A percentile compares a stretch with the other conserved stretches of the same genome.
phyloP scores from a whole-genome alignment of 2,113 vertebrate genomes.

The Sakesphorus luctuosus region DNA sequence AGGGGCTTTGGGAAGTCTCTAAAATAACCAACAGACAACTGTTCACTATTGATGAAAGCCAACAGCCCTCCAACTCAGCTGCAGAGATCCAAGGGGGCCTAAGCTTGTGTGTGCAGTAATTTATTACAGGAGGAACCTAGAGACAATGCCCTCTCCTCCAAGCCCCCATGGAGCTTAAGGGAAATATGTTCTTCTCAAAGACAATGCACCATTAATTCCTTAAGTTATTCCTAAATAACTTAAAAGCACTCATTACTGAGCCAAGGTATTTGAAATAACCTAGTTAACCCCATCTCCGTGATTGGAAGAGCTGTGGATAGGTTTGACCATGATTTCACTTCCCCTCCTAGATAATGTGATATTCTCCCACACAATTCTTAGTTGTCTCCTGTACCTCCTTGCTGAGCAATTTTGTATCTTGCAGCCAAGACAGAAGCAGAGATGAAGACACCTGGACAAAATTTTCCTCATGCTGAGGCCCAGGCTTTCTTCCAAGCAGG shows the following conservation, averaged over 20 bases:
- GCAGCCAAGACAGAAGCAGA: neutral
- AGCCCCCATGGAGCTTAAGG: neutral
- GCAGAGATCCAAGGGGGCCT: neutral
- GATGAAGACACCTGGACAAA: neutral
- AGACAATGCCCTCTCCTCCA: neutral
- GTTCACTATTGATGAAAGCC: neutral
- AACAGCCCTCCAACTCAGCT: neutral
- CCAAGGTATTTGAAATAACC: neutral
- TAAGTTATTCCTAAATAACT: neutral
- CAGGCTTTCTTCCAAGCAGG: neutral
- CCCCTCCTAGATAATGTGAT: neutral
- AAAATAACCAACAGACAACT: neutral
- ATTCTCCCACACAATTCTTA: neutral
- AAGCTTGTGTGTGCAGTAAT: neutral
- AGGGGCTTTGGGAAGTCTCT: neutral
- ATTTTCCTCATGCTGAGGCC: neutral
- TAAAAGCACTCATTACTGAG: neutral
- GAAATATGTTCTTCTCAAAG: neutral
- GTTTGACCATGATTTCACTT: neutral
- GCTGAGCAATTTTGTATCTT: neutral
- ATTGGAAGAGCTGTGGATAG: neutral
- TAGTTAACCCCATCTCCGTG: neutral
- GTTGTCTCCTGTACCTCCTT: neutral
- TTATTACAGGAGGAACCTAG: neutral
- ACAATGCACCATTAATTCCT: neutral